A percentile compares a stretch with the other conserved stretches of the same genome.
phyloP scores from a whole-genome alignment of 2,113 vertebrate species.

The Mungos mungo region DNA sequence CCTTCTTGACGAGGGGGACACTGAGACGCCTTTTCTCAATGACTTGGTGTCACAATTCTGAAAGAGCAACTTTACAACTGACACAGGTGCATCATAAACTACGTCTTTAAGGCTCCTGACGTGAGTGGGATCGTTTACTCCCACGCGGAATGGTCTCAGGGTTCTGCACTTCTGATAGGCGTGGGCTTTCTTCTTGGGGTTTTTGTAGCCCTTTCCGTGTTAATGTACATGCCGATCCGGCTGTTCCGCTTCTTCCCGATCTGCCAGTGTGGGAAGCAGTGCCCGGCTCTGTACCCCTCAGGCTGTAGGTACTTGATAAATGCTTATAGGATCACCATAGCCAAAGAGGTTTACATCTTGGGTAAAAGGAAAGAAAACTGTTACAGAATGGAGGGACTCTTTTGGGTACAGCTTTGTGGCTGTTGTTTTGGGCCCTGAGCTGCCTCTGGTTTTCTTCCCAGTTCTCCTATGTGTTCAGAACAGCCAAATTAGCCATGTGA shows the following conservation, averaged over 20 bases:
- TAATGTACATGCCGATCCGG: background rate
- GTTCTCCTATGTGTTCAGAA: background rate
- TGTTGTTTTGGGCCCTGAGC: background rate
- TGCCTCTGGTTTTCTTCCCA: background rate
- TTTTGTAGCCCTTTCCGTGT: background rate
- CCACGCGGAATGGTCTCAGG: background rate
- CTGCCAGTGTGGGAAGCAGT: background rate
- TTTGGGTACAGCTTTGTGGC: background rate
- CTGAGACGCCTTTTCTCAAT: background rate
- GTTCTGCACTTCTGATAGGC: background rate
- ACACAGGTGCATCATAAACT: background rate
- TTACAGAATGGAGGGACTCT: background rate
- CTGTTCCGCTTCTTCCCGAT: background rate
- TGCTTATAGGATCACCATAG: background rate
- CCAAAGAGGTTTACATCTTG: background rate
- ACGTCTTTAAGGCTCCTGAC: background rate
- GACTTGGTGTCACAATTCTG: background rate
- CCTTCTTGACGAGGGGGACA: background rate
- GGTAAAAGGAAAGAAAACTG: slow-evolving; percentile 15
- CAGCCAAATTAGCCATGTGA: background rate
- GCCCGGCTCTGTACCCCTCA: background rate
- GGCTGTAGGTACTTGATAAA: background rate
- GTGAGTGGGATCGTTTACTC: background rate
- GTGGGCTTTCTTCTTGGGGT: background rate
- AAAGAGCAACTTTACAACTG: background rate